Evolutionary conservation across 2,888 invertebrate species (phyloP), one percentile per base, ranked within the genome.

Genomic region (Tinea semifulvella): DNA sequence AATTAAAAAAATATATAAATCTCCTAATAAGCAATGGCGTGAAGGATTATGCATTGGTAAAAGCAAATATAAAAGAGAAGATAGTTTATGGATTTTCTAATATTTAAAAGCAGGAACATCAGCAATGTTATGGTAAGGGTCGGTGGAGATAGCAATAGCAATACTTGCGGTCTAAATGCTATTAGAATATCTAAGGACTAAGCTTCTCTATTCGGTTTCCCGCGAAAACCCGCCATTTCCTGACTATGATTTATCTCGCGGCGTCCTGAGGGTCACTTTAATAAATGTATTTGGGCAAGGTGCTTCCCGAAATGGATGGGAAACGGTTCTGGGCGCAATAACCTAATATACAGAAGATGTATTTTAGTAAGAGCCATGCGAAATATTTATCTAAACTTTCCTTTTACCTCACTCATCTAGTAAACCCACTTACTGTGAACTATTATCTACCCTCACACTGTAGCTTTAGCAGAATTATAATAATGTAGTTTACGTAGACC

Each of bases 221-320:
- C 61, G 62, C 65, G 59, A 68, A 66, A 65, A 56, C 63, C 69
- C 65, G 61, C 63, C 63, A 67, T 73, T 73, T 58, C 68, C 68
- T 70, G 72, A 71, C 76, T 75, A 76, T 79, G 77, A 79, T 79
- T 77, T 79, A 79, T 77, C 65, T 71, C 54, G 67, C 68, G 66
- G 68, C 60, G 63, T 68, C 64, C 64, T 65, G 65, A 62, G 76
- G 77, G 77, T 79, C 79, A 75, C 71, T 76, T 76, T 76, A 75
- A 77, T 77, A 77, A 76, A 79, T 76, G 71, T 74, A 70, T 76
- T 74, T 65, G 67, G 73, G 68, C 60, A 70, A 72, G 71, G 69
- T 69, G 66, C 67, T 64, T 61, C 58, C 56, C 57, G 59, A 68
- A 71, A 71, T 72, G 60, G 68, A 72, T 67, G 71, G 63, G 56